These are phyloP conservation scores for Tetheella fluctuosa DNA, from an alignment of 2,888 invertebrate genomes.

Conservation along the genomic window DNA sequence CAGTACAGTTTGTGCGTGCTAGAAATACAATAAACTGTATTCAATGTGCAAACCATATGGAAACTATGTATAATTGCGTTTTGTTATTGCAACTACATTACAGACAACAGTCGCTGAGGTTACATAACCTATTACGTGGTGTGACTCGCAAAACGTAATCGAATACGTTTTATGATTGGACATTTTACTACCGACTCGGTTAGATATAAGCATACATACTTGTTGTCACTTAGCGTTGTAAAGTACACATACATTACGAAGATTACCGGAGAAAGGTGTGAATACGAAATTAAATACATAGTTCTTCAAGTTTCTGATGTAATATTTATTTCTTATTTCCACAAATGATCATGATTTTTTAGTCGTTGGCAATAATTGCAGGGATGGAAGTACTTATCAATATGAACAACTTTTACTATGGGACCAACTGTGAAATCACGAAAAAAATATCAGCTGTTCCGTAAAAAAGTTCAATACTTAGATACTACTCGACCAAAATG, in stretches of 20 bases:
- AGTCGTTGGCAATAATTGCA: no score
- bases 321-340: no score
- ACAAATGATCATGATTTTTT: no score
- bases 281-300: conserved; percentile 25
- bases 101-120: conserved; percentile 27
- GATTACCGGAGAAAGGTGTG: conserved; percentile 30
- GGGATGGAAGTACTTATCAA: no score
- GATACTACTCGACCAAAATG: no score
- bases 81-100: conserved; percentile 28
- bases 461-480: no score
- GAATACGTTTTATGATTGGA: conserved; percentile 29
- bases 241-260: conserved; percentile 16
- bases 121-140: conserved; percentile 49
- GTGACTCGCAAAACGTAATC: conserved; percentile 29
- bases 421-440: no score
- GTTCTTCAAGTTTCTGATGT: conserved; percentile 17
- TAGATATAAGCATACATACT: background rate
- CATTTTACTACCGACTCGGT: conserved; percentile 17
- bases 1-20: background rate
- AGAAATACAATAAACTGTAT: background rate
- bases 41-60: conserved; percentile 31
- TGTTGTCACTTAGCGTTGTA: conserved; percentile 12
- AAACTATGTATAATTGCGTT: conserved; percentile 29
- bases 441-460: no score
- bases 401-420: no score